phyloP scores from a whole-genome alignment of 2,888 invertebrate species.

The Mimachlamys varia region DNA sequence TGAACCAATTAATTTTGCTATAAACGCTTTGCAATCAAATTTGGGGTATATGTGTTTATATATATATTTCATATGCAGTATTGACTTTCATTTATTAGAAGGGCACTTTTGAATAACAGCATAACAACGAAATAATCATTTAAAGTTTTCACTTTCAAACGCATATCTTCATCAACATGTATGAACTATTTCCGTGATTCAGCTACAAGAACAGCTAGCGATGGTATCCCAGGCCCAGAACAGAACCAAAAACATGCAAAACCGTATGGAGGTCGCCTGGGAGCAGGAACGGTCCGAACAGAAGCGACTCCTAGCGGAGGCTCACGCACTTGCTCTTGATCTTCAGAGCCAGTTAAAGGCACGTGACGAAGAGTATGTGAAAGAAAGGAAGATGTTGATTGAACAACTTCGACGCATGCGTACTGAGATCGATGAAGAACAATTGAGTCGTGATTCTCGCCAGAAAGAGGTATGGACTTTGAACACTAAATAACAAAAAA shows the following conservation, averaged over 20 bases:
- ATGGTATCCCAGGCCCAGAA: slow-evolving; percentile 62
- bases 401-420: slow-evolving; percentile 85
- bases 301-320: slow-evolving; percentile 71
- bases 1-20: no score
- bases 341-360: slow-evolving; percentile 75
- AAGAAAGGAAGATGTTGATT: slow-evolving; percentile 86
- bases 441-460: slow-evolving; percentile 38
- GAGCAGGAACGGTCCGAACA: slow-evolving; percentile 74
- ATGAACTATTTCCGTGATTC: slow-evolving; percentile 23
- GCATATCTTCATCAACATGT: neutral
- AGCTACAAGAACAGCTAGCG: slow-evolving; percentile 73
- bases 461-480: neutral
- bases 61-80: no score
- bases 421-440: slow-evolving; percentile 63
- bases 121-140: no score
- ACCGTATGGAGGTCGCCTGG: slow-evolving; percentile 72
- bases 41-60: no score
- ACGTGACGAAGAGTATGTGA: slow-evolving; percentile 70
- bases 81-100: no score
- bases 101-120: no score
- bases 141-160: neutral
- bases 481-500: no score
- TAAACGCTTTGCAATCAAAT: no score
- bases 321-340: slow-evolving; percentile 74
- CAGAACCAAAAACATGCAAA: slow-evolving; percentile 65